Evolutionary conservation across 1,140 invertebrate genomes (phyloP).

Genomic region (Nixonia krombeini): DNA sequence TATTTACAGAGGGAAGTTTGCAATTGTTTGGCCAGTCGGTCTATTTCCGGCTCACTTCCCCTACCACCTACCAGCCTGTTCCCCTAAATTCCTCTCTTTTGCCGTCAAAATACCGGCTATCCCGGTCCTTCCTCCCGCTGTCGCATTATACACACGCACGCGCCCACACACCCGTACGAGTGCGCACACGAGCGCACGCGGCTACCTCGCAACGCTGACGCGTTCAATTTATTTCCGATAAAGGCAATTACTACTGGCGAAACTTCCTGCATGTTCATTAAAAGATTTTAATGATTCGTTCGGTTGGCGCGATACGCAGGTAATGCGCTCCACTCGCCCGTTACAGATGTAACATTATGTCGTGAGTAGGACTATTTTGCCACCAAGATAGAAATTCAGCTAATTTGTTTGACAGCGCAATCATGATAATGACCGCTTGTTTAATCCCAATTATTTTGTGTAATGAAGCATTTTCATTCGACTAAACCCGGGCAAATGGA

Average conservation of each 20-base stretch:
- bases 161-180: too few relatives aligned
- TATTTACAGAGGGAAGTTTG: slow-evolving; percentile 64
- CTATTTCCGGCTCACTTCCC: slow-evolving; percentile 58
- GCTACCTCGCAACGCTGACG: slow-evolving; percentile 20
- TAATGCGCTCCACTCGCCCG: too few relatives aligned
- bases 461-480: too few relatives aligned
- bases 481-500: too few relatives aligned
- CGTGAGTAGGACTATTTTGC: too few relatives aligned
- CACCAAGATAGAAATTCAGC: too few relatives aligned
- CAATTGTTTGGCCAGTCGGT: slow-evolving; percentile 64
- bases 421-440: too few relatives aligned
- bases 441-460: too few relatives aligned
- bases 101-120: slow-evolving; percentile 22
- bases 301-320: slow-evolving; percentile 4
- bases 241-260: slow-evolving; percentile 39
- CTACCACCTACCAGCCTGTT: slow-evolving; percentile 15
- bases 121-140: slow-evolving; percentile 31
- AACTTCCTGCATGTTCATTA: slow-evolving; percentile 44
- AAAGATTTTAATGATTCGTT: slow-evolving; percentile 32
- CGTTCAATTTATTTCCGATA: slow-evolving; percentile 52
- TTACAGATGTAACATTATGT: too few relatives aligned
- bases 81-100: slow-evolving; percentile 30
- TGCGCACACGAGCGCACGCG: slow-evolving; percentile 7
- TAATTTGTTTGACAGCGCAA: too few relatives aligned
- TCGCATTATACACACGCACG: slow-evolving; percentile 7